Evolutionary conservation across 2,797 vertebrate species (phyloP), one percentile per base, ranked within the genome.

Genomic region (Tarsius wallacei): DNA sequence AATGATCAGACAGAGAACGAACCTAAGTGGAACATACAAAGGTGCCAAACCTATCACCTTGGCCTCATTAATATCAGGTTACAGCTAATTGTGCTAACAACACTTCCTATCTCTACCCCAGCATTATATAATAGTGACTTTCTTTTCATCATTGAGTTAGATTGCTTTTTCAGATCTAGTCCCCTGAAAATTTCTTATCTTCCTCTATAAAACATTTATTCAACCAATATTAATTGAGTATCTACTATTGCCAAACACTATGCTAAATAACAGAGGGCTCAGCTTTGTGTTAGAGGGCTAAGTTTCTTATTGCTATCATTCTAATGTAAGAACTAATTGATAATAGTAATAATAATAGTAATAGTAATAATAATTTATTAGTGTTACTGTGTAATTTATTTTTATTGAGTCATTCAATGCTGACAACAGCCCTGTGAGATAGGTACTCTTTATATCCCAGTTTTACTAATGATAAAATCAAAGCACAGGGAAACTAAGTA

Each of bases 1-100:
- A 88, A 59, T 17, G 59, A 59, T 66, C 5, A 26, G 31, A 22
- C 28, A 42, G 26, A 97, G 87, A 92, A 33, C 1, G 77, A 64
- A 64, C 14, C 26, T 63, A 95, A 94, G 55, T 71, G 59, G 85
- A 76, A 49, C 68, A 11, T 19, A 33, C 24, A 53, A 42, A 94
- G 42, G 26, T 76, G 73, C 55, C 74, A 96, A 70, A 61, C 71
- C 78, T 76, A 15, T 82, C 87, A 66, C 94, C 94, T 96, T 97
- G 96, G 77, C 97, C 97, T 97, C 93, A 5, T 97, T 97, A 94
- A 80, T 92, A 95, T 66, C 76, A 91, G 94, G 94, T 90, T 95
- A 92, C 81, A 95, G 91, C 49, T 96, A 83, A 95, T 21, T 96
- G 55, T 88, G 85, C 73, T 84, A 88, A 80, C 74, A 31, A 71